Evolutionary conservation across 2,888 invertebrate species (phyloP), one percentile per base, ranked within the genome.

Genomic region (Arge pagana): DNA sequence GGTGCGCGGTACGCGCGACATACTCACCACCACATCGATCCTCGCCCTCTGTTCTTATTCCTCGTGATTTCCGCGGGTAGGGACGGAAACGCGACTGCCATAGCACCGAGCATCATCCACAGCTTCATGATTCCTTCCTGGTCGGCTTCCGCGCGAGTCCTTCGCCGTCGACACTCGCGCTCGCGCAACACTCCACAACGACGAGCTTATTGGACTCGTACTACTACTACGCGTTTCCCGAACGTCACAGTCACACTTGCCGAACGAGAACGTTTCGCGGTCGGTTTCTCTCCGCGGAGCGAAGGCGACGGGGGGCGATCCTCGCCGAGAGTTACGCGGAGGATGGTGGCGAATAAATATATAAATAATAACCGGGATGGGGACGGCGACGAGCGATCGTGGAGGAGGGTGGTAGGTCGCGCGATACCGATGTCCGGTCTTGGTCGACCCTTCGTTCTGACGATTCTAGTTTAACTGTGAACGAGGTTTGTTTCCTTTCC

Each of bases 21-120:
- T 63, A 83, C 92, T 83, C 80, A 93, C 92, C 93, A 93, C 93
- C 93, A 93, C 88, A 90, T 92, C 67, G 91, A 90, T 76, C 93
- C 92, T 71, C 90, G 85, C 70, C 91, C 91, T 73, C 90, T 82
- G 74, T 87, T 87, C 72, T 82, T 85, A 61, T 73, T 74, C 58
- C 69, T 70, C 55, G 61, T 65, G 42, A 72, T 68, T 50, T 76
- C 74, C 37, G 74, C 70, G 52, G 71, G 62, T 40, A 71, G 74
- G 77, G 78, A 77, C 52, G 82, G 78, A 73, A 81, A 76, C 70
- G 82, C 77, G 77, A 77, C 77, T 70, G 82, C 78, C 71, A 83
- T 64, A 50, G 72, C 69, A 60, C 71, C 71, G 51, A 77, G 57
- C 50, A 77, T 61, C 68, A 78, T 65, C 73, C 73, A 74, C 54